Base-by-base conservation (phyloP, 2,113 vertebrate species). In the Lagopus muta region DNA sequence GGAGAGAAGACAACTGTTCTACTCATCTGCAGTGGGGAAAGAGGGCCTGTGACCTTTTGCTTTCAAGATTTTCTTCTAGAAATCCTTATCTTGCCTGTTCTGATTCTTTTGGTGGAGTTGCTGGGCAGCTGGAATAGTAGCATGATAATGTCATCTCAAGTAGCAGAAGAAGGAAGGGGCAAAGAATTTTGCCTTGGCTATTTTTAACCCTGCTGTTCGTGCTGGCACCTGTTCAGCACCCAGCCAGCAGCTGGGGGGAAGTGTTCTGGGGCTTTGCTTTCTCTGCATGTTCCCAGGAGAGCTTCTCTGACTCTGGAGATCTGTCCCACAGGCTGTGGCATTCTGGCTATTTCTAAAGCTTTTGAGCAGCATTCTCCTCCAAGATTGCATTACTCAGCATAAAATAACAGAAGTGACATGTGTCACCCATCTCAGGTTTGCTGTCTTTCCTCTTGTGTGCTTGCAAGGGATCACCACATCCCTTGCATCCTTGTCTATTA, bases 51-150 rank as follows among this genome's bases (percentile, higher is more conserved):
- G 45, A 50, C 50, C 13, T 90, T 69, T 45, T 52, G 30, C 57
- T 89, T 88, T 72, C 47, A 48, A 73, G 34, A 9, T 21, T 2
- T 52, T 54, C 25, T 38, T 0, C 45, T 93, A 48, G 82, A 78
- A 78, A 82, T 71, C 30, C 57, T 74, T 77, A 3, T 69, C 72
- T 90, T 65, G 28, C 82, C 70, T 45, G 43, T 64, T 34, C 57
- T 72, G 75, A 24, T 90, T 78, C 94, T 95, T 95, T 55, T 32
- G 55, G 47, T 67, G 50, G 82, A 85, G 79, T 85, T 84, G 42
- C 71, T 54, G 89, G 65, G 86, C 47, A 82, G 77, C 86, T 84
- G 58, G 42, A 66, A 70, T 45, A 70, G n/a, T n/a, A 72, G 52
- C 76, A 28, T 4, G n/a, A n/a, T 71, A 86, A 45, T 15, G 62